These are phyloP conservation scores for Eupristina koningsbergeri DNA, from an alignment of 1,140 invertebrate species.

Conservation along the genomic window DNA sequence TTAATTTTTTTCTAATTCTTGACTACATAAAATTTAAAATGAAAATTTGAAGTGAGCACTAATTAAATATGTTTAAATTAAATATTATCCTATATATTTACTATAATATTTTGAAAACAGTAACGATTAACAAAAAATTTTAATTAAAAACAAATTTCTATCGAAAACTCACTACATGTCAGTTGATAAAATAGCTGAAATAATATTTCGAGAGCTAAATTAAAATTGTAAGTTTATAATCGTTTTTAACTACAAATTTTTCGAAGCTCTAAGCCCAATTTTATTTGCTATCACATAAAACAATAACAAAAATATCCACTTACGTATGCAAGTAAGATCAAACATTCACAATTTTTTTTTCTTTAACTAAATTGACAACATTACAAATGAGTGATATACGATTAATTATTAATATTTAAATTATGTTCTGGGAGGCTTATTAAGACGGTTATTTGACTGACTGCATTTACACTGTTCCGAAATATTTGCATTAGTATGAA, in stretches of 20 bases:
- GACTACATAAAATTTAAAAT: not conserved
- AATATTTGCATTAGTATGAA: constrained; percentile 66
- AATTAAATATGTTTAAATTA: not conserved
- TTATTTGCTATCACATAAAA: not conserved
- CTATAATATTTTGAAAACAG: constrained; percentile 1
- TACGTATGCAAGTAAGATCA: not conserved
- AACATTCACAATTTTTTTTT: not conserved
- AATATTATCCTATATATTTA: constrained; percentile 20
- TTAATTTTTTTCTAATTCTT: constrained; percentile 9
- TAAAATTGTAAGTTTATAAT: not conserved
- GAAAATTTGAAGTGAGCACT: not conserved
- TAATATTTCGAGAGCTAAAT: not conserved
- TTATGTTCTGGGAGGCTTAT: constrained; percentile 65
- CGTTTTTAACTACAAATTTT: not conserved
- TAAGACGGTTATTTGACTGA: constrained; percentile 61
- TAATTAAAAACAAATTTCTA: constrained; percentile 16
- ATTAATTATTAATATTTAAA: constrained; percentile 20
- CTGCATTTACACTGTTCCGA: constrained; percentile 70
- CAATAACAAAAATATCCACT: not conserved
- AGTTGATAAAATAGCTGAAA: not conserved
- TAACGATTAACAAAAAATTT: constrained; percentile 14
- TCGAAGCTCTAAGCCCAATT: not conserved
- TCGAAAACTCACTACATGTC: not conserved
- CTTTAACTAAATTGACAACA: not conserved
- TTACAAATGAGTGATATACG: not conserved